phyloP scores from a whole-genome alignment of 1,140 invertebrate genomes.

The honey bee (Apis mellifera) region Amel_HAv3.1 CM009933.2:9500501-9501000 shows the following conservation, averaged over 20 bases:
- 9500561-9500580: constrained; percentile 9
- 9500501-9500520: constrained; percentile 7
- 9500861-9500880: too few relatives aligned
- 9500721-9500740: constrained; percentile 44
- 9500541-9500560: neutral
- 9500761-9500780: too few relatives aligned
- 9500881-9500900: too few relatives aligned
- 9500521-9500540: constrained; percentile 19
- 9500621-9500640: neutral
- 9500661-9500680: constrained; percentile 11
- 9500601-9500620: constrained; percentile 12
- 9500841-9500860: neutral
- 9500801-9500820: neutral
- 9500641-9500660: constrained; percentile 11
- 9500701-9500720: constrained; percentile 15
- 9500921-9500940: neutral
- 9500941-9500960: constrained; percentile 61
- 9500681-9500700: constrained; percentile 38
- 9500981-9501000: constrained; percentile 63
- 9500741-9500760: neutral
- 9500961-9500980: constrained; percentile 66
- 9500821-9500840: too few relatives aligned
- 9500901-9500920: too few relatives aligned
- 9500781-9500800: constrained; percentile 9
- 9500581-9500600: constrained; percentile 14